Base-by-base conservation (phyloP, 2,797 vertebrate species). In the Botia almorhae region DNA sequence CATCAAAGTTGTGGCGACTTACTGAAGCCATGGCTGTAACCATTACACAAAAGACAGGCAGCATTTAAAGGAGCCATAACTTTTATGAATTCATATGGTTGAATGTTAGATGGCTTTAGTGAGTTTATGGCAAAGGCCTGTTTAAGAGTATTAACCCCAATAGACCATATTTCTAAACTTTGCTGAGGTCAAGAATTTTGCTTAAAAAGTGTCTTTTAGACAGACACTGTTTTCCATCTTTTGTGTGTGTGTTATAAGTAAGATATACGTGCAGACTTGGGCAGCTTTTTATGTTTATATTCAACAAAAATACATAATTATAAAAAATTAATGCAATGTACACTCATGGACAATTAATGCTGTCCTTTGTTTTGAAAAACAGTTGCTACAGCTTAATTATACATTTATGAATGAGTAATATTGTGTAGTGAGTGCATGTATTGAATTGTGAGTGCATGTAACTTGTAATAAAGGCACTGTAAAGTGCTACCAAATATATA, bases 1-100 rank as follows among this genome's bases (percentile, higher is more conserved):
- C 87, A 90, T 92, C 88, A 90, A 90, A 92, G 87, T 86, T 78
- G 80, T 82, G 84, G 85, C 75, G 85, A 85, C 89, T 91, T 88
- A 86, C 87, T 91, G 90, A 90, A 92, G 86, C 86, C 84, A 2
- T 7, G 56, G 69, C 58, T 53, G 10, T 12, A 7, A 64, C 23
- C 21, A 36, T 65, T 77, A 70, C 29, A 16, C 69, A 88, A 88
- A 83, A 91, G 82, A 84, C 74, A 82, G 55, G 50, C 53, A 56
- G 70, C 76, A 82, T 88, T 81, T 73, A 82, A 88, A 85, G 81
- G 79, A 87, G 75, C 79, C 55, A 53, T 83, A 16, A 21, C 19
- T 39, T 73, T 60, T 33, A 46, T 29, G 21, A 36, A 69, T 3
- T 21, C 60, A 26, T n/a, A 29, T 19, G 29, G 26, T 17, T 64